phyloP scores from a whole-genome alignment of 2,888 invertebrate species.

The Drosophila percnosoma region DNA sequence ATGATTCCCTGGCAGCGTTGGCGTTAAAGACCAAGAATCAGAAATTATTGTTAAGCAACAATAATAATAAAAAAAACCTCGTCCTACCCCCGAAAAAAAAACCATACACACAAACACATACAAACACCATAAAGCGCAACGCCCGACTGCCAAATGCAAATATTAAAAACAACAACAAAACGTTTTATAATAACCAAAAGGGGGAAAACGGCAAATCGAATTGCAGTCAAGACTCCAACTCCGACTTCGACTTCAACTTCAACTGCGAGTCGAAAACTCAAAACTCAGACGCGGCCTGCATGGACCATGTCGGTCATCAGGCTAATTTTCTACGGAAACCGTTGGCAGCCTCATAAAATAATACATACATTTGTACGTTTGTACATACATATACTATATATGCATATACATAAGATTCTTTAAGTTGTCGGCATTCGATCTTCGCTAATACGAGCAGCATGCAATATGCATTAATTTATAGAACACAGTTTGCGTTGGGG shows the following conservation, averaged over 20 bases:
- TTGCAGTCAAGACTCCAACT: conserved; percentile 63
- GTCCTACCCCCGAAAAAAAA: conserved; percentile 61
- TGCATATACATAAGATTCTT: conserved; percentile 15
- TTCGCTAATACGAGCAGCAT: background rate
- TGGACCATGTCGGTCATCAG: conserved; percentile 70
- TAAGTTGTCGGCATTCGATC: conserved; percentile 17
- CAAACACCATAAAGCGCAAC: conserved; percentile 66
- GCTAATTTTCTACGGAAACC: conserved; percentile 72
- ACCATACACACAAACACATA: background rate
- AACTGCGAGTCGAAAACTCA: conserved; percentile 21
- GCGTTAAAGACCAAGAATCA: conserved; percentile 72
- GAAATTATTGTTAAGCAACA: conserved; percentile 78
- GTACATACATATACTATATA: conserved; percentile 1
- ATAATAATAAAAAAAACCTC: conserved; percentile 65
- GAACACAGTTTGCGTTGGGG: background rate
- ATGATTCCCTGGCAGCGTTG: conserved; percentile 56
- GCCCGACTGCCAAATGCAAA: conserved; percentile 79
- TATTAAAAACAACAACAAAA: conserved; percentile 65
- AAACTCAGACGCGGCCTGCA: conserved; percentile 49
- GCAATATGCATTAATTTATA: conserved; percentile 3
- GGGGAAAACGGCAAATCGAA: conserved; percentile 78
- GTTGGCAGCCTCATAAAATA: conserved; percentile 63
- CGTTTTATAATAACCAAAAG: conserved; percentile 74
- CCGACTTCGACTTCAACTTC: conserved; percentile 6
- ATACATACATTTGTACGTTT: conserved; percentile 19